Conservation (phyloP, 1,140 invertebrate genomes). For the Nixonia krombeini region DNA sequence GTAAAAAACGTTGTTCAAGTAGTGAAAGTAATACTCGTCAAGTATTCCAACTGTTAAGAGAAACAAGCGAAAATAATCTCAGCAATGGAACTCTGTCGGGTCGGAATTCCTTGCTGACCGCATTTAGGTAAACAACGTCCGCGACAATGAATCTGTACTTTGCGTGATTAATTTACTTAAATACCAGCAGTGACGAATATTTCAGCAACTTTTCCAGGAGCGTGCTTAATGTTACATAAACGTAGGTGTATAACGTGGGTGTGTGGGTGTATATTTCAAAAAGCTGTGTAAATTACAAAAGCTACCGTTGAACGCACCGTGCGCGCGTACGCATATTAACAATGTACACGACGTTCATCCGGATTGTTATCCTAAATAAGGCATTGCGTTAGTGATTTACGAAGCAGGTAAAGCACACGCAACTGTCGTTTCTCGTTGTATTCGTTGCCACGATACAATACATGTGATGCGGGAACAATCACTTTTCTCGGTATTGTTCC, state of each 20-base stretch:
- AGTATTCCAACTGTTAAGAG: too few relatives aligned
- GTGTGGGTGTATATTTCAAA: background rate
- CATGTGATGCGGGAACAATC: conserved; percentile 27
- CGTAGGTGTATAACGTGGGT: background rate
- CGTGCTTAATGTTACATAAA: conserved; percentile 19
- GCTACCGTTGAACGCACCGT: conserved; percentile 22
- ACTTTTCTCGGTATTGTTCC: conserved; percentile 26
- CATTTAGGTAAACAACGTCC: too few relatives aligned
- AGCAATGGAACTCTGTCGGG: too few relatives aligned
- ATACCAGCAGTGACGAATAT: conserved; percentile 18
- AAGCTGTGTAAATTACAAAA: conserved; percentile 37
- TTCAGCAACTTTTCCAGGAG: conserved; percentile 25
- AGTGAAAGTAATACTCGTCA: too few relatives aligned
- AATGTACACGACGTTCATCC: background rate
- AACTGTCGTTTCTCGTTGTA: conserved; percentile 28
- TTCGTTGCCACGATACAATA: conserved; percentile 37
- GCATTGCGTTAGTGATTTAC: conserved; percentile 47
- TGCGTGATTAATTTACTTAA: conserved; percentile 26
- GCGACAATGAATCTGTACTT: too few relatives aligned
- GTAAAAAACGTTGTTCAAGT: too few relatives aligned
- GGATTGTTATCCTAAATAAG: conserved; percentile 21
- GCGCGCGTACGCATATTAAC: conserved; percentile 12
- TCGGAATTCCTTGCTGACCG: too few relatives aligned
- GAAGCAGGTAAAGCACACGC: conserved; percentile 51
- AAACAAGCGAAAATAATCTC: too few relatives aligned